Evolutionary conservation across 1,140 invertebrate genomes (phyloP).

Genomic region (Heliconius hermathena): DNA sequence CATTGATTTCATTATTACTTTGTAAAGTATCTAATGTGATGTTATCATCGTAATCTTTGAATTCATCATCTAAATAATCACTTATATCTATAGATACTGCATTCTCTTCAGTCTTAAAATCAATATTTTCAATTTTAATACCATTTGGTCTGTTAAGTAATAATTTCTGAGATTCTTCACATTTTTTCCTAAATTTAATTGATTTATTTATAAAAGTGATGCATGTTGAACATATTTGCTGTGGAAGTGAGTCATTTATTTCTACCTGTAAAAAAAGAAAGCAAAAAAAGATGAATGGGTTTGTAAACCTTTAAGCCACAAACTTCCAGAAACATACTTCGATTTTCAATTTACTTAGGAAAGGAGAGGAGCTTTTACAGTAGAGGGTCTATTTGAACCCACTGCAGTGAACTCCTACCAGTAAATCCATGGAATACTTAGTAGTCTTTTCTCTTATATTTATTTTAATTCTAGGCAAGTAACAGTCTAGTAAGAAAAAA

Average conservation of each 20-base stretch:
- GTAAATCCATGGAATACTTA: too few species aligned
- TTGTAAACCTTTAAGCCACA: too few species aligned
- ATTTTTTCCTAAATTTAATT: constrained; percentile 64
- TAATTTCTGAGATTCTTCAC: constrained; percentile 52
- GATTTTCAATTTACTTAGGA: too few species aligned
- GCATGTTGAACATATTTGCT: constrained; percentile 62
- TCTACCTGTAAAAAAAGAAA: constrained; percentile 48
- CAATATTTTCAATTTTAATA: constrained; percentile 48
- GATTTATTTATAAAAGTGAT: constrained; percentile 63
- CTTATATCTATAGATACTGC: constrained; percentile 51
- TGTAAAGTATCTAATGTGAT: constrained; percentile 56
- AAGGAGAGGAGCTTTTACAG: too few species aligned
- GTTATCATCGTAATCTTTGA: constrained; percentile 58
- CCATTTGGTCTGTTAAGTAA: constrained; percentile 47
- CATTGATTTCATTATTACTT: constrained; percentile 31
- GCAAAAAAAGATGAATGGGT: too few species aligned
- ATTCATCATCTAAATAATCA: constrained; percentile 51
- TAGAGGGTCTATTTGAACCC: too few species aligned
- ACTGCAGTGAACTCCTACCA: too few species aligned
- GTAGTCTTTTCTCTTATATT: too few species aligned
- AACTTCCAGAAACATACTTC: too few species aligned
- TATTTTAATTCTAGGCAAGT: too few species aligned
- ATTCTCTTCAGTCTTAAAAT: constrained; percentile 42
- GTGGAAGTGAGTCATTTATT: constrained; percentile 56
- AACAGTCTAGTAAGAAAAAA: too few species aligned